Percentiles rank a stretch among this genome's conserved stretches.
phyloP scores from a whole-genome alignment of 1,140 invertebrate genomes.

The Neomicropteryx cornuta region DNA sequence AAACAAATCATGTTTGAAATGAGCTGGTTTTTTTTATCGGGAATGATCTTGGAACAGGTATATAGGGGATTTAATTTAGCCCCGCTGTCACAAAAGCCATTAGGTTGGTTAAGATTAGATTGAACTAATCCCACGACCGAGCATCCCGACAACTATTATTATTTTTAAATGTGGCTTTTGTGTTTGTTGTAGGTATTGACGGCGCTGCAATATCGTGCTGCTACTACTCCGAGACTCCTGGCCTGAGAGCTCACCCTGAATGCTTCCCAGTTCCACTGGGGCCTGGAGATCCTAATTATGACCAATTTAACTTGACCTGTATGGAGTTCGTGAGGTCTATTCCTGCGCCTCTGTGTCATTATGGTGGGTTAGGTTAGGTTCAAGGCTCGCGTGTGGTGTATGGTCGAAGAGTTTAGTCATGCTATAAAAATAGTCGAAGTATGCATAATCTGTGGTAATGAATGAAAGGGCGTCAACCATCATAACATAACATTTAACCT shows the following conservation, averaged over 20 bases:
- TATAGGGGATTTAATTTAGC: no score
- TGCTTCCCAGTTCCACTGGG: slow-evolving; percentile 67
- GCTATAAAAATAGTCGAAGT: not conserved
- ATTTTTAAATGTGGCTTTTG: no score
- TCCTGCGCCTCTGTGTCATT: slow-evolving; percentile 75
- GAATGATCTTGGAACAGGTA: no score
- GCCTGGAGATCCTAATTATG: slow-evolving; percentile 55
- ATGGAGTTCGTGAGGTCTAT: slow-evolving; percentile 79
- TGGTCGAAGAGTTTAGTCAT: slow-evolving; percentile 21
- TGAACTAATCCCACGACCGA: no score
- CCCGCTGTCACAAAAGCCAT: no score
- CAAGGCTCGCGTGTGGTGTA: not conserved
- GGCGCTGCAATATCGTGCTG: slow-evolving; percentile 56
- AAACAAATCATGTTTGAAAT: no score
- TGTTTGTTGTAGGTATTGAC: slow-evolving; percentile 38
- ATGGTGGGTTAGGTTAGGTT: slow-evolving; percentile 45
- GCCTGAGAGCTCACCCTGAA: slow-evolving; percentile 52
- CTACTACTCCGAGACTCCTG: slow-evolving; percentile 18
- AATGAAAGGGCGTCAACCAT: no score
- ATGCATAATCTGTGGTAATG: not conserved
- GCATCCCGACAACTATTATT: no score
- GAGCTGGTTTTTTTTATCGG: no score
- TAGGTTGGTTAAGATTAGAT: no score
- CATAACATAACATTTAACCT: slow-evolving; percentile 3
- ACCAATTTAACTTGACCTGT: slow-evolving; percentile 53